phyloP scores from a whole-genome alignment of 2,113 vertebrate species.

The Macquaria ambigua region DNA sequence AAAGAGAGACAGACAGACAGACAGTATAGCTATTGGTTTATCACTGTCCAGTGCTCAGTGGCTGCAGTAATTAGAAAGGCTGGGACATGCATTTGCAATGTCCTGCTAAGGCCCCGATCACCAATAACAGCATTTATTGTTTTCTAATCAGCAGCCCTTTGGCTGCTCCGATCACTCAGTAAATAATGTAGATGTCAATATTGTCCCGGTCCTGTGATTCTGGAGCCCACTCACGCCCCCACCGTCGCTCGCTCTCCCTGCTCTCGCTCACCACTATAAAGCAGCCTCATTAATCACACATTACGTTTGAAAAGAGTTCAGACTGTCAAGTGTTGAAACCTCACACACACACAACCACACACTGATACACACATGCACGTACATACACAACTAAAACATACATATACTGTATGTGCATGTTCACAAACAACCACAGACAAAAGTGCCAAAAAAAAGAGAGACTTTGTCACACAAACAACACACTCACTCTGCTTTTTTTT shows the following conservation, averaged over 20 bases:
- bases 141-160: slow-evolving; percentile 87
- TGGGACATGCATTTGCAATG: slow-evolving; percentile 80
- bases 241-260: slow-evolving; percentile 36
- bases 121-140: slow-evolving; percentile 87
- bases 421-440: not conserved
- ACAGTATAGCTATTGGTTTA: slow-evolving; percentile 69
- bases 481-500: not conserved
- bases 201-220: slow-evolving; percentile 81
- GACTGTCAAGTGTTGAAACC: slow-evolving; percentile 76
- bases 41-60: slow-evolving; percentile 73
- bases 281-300: slow-evolving; percentile 84
- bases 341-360: not conserved
- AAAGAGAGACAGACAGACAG: slow-evolving; percentile 1
- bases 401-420: not conserved
- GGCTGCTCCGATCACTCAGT: slow-evolving; percentile 85
- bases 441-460: not conserved
- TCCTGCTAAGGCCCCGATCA: slow-evolving; percentile 79
- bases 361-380: not conserved
- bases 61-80: slow-evolving; percentile 83
- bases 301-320: slow-evolving; percentile 81
- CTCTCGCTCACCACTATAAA: slow-evolving; percentile 74
- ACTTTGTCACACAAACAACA: not conserved
- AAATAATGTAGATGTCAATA: slow-evolving; percentile 88
- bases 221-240: slow-evolving; percentile 57
- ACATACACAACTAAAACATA: slow-evolving; percentile 7